Evolutionary conservation across 2,113 vertebrate species (phyloP), one percentile per base, ranked within the genome.

Genomic region (Malurus cyaneus): DNA sequence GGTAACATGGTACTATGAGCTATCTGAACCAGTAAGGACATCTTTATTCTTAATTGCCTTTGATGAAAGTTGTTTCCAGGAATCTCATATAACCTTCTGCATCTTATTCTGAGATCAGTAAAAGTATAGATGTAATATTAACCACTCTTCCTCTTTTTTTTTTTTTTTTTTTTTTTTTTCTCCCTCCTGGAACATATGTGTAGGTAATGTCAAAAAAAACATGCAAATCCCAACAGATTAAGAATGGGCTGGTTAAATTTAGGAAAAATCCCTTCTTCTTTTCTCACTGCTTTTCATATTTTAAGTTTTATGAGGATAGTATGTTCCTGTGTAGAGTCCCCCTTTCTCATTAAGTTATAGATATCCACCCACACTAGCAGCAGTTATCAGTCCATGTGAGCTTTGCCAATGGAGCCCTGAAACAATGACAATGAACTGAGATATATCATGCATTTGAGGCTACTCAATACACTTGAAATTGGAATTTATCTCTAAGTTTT

Each of bases 91-190:
- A 89, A 42, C 12, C 9, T 92, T 74, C 20, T 29, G 9, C 5
- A 13, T 59, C 20, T 60, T 60, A 60, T 67, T 80, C n/a, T 47
- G 39, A 82, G 10, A 54, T 62, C 42, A 71, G 17, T 41, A 79
- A 86, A 82, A 71, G 8, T 19, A 59, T 11, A 66, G 6, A 15
- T 31, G 21, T 59, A 25, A 15, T 56, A 50, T 18, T 66, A 32
- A 26, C 1, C 7, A 32, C 23, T 26, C 2, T 32, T 0, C 7
- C 5, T 72, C 18, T 28, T 7, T 8, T 29, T 23, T 5, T 8
- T 46, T 74, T 32, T 49, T 49, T 44, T 14, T 14, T 10, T 6
- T 71, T 21, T 28, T 5, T 12, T 28, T 28, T 5, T 8, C 41
- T 61, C 28, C 11, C 18, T 74, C 41, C 44, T 64, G 16, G 12